phyloP scores from a whole-genome alignment of 2,113 vertebrate genomes.

The Pipra filicauda region DNA sequence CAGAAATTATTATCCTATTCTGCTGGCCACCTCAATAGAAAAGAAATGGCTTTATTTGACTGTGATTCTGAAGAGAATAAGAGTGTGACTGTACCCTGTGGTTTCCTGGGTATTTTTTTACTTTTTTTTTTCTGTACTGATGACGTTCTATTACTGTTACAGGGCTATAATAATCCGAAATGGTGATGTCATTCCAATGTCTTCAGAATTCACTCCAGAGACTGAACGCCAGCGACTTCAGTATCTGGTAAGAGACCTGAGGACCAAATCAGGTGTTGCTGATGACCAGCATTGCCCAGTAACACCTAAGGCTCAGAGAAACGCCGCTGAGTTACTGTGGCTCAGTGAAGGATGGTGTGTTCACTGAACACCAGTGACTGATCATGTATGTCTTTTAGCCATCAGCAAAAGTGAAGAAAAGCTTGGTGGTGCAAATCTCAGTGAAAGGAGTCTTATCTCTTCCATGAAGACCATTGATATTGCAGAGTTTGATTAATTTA shows the following conservation, averaged over 20 bases:
- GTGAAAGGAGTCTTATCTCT: background rate
- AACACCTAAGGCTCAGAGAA: background rate
- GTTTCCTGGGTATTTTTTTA: background rate
- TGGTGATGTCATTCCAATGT: slow-evolving; percentile 91
- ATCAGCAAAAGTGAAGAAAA: background rate
- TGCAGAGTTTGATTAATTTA: background rate
- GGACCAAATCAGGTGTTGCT: background rate
- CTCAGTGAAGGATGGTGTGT: background rate
- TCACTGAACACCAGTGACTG: background rate
- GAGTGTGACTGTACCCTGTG: background rate
- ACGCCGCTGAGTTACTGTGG: background rate
- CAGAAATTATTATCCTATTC: background rate
- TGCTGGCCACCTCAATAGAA: background rate
- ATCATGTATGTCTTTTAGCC: background rate
- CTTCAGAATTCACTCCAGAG: slow-evolving; percentile 96
- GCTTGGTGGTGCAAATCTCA: background rate
- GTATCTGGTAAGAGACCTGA: slow-evolving; percentile 86
- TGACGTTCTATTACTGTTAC: slow-evolving; percentile 49
- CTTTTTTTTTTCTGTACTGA: background rate
- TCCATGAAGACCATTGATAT: background rate
- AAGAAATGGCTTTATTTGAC: background rate
- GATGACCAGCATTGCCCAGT: background rate
- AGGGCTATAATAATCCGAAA: slow-evolving; percentile 94
- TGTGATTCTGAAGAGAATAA: background rate
- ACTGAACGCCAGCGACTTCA: slow-evolving; percentile 94